These are phyloP conservation scores for Campylomormyrus numenius DNA, from an alignment of 2,113 vertebrate genomes.

Conservation along the genomic window DNA sequence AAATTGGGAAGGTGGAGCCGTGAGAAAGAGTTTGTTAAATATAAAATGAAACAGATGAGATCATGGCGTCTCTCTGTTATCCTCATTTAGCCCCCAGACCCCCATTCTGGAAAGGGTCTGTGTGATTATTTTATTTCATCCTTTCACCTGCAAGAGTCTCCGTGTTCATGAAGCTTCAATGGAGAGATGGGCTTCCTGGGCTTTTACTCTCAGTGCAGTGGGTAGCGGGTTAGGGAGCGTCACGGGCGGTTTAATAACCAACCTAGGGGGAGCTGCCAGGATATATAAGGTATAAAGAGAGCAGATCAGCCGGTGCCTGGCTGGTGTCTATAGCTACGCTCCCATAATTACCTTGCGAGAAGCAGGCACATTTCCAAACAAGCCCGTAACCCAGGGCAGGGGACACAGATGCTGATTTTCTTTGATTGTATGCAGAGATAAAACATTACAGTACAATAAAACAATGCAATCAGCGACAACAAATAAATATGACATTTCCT, in stretches of 20 bases:
- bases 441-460: not conserved
- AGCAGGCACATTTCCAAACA: not conserved
- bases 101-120: not conserved
- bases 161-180: not conserved
- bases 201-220: not conserved
- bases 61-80: not conserved
- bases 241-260: not conserved
- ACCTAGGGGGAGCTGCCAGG: not conserved
- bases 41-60: not conserved
- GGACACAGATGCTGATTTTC: not conserved
- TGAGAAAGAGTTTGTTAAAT: not conserved
- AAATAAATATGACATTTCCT: not conserved
- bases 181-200: not conserved
- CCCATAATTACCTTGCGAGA: not conserved
- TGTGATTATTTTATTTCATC: not conserved
- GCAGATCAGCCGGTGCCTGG: not conserved
- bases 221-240: not conserved
- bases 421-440: not conserved
- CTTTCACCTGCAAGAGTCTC: not conserved
- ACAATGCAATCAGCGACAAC: not conserved
- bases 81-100: not conserved
- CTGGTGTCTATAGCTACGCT: not conserved
- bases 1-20: slow-evolving; percentile 20
- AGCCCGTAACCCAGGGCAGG: not conserved
- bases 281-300: not conserved